These are phyloP conservation scores for Mercenaria mercenaria DNA, from an alignment of 1,140 invertebrate genomes.

Conservation along the genomic window DNA sequence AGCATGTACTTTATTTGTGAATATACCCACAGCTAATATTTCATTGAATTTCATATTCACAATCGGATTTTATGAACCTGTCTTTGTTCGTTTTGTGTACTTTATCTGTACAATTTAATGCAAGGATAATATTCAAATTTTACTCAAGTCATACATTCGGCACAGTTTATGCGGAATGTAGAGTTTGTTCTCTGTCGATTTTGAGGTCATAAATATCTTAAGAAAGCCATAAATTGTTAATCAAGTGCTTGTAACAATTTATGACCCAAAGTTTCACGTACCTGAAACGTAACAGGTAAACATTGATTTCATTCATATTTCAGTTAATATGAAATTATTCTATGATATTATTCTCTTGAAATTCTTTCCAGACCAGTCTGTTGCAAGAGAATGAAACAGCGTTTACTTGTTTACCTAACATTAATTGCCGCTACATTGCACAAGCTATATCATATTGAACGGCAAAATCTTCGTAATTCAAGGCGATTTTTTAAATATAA, in stretches of 20 bases:
- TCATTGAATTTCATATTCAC: no score
- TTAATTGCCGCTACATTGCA: no score
- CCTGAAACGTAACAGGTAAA: neutral
- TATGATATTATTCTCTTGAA: neutral
- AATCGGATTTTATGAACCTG: no score
- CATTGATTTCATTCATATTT: neutral
- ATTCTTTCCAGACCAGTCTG: neutral
- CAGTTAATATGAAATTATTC: neutral
- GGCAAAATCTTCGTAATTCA: no score
- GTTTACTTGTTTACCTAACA: neutral
- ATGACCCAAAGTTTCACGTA: neutral
- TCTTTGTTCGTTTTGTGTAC: no score
- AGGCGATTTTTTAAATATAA: no score
- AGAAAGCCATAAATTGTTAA: slow-evolving; percentile 9
- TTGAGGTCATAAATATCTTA: slow-evolving; percentile 7
- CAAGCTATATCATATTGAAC: no score
- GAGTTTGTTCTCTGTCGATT: neutral
- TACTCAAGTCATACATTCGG: no score
- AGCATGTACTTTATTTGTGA: no score
- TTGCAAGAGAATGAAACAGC: neutral
- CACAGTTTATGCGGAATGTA: neutral
- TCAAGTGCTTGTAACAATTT: slow-evolving; percentile 27
- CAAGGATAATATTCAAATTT: no score
- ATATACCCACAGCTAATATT: no score
- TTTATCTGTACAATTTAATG: no score